Base-by-base conservation (phyloP, 2,797 vertebrate species). In the Sebastes minor region DNA sequence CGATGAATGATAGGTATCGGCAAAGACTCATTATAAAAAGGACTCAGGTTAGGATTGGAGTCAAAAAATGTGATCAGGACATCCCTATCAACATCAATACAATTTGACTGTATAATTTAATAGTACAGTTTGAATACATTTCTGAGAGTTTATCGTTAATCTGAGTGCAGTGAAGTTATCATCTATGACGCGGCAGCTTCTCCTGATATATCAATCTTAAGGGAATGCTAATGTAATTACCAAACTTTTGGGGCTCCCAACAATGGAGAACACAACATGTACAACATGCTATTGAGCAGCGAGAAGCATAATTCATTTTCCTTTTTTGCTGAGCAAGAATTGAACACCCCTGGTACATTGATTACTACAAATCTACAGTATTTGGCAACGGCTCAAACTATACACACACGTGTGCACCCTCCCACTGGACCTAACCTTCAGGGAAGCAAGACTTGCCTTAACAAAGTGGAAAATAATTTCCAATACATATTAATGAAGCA, bases 401-500 rank as follows among this genome's bases (percentile, higher is more conserved):
- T 68, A 75, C 60, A 82, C 67, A 70, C 80, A 78, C 74, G 25
- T 56, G 61, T 16, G 9, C 38, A 73, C 67, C 55, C 57, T 80
- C 86, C 88, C 86, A 73, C 70, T 62, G 86, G 86, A 84, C 74
- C 77, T 84, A 89, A 91, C 92, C 94, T 95, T 95, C 92, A 93
- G 90, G 84, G 86, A 85, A 64, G 75, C 80, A 82, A 87, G 88
- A 88, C 89, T 91, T 89, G 92, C 91, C 86, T 91, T 91, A 91
- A 94, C 91, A 94, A 93, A 95, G 91, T 93, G 87, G 89, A 84
- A 92, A 94, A 94, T 96, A 94, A 96, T 95, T 95, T 94, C 93
- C 92, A 94, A 96, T 96, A 95, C 94, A 96, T 96, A 95, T 94
- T 95, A 94, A 96, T 95, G 95, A 94, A 92, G 90, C 86, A 33